These are phyloP conservation scores for Pristionchus mayeri DNA, from an alignment of 2,888 invertebrate genomes.

Conservation along the genomic window DNA sequence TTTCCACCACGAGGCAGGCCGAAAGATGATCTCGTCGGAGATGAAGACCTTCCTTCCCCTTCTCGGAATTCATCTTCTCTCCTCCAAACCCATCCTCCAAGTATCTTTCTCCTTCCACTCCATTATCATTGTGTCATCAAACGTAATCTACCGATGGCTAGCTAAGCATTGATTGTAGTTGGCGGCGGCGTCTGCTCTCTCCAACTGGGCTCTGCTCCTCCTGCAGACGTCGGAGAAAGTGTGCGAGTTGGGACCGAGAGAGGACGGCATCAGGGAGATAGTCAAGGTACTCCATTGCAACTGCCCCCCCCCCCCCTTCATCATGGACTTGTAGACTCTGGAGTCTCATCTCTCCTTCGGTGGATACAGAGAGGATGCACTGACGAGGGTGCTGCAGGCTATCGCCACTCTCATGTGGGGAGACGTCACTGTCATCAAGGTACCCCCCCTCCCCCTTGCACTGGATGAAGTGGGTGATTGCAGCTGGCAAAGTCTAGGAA, in stretches of 20 bases:
- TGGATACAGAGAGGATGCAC: constrained; percentile 78
- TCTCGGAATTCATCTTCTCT: constrained; percentile 30
- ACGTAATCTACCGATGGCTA: background rate
- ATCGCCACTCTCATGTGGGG: constrained; percentile 83
- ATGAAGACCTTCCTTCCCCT: constrained; percentile 51
- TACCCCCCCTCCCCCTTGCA: constrained; percentile 38
- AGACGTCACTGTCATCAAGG: constrained; percentile 75
- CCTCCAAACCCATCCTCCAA: constrained; percentile 39
- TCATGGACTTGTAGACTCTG: constrained; percentile 49
- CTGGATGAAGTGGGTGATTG: constrained; percentile 36
- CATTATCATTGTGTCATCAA: background rate
- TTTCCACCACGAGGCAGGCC: constrained; percentile 41
- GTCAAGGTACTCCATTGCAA: constrained; percentile 59
- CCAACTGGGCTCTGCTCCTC: constrained; percentile 68
- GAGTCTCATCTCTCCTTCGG: constrained; percentile 59
- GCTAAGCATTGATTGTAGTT: constrained; percentile 53
- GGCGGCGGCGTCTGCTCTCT: constrained; percentile 66
- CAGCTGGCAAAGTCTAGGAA: constrained; percentile 66
- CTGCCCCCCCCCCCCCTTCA: too few relatives aligned
- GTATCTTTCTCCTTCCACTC: background rate
- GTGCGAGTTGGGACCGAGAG: constrained; percentile 71
- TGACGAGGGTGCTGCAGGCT: constrained; percentile 85
- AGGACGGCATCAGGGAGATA: constrained; percentile 69
- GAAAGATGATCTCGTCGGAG: constrained; percentile 35
- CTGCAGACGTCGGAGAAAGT: constrained; percentile 59